Base-by-base conservation (phyloP, 2,113 vertebrate species). In the Equus przewalskii region DNA sequence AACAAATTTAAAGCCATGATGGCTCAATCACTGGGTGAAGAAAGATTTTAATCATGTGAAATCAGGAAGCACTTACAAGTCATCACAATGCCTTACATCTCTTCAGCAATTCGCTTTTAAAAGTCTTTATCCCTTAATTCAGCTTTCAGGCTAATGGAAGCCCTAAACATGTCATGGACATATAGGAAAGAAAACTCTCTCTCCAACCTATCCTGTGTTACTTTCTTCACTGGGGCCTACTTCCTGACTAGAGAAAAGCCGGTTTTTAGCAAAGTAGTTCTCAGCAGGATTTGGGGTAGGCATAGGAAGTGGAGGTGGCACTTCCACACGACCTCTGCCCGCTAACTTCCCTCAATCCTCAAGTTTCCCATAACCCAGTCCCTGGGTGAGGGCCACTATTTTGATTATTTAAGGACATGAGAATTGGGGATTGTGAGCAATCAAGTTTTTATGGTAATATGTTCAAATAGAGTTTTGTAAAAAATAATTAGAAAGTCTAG, bases 1-100 rank as follows among this genome's bases (percentile, higher is more conserved):
- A 96, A 91, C 86, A 94, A 91, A 49, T 93, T 58, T 89, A 97
- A 96, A 95, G n/a, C 36, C 64, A 54, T 13, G 9, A 84, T 64
- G 67, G 24, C 75, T 89, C 69, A 83, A 60, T 76, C 56, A 36
- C 36, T 33, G 10, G 10, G 60, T 30, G 88, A 92, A 91, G 69
- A 60, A 60, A 90, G 21, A 80, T 87, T 91, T 95, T 86, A 89
- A 89, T 92, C 22, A 76, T 62, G 5, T 65, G 83, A 96, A 93
- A 95, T 70, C 73, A 81, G 70, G 87, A 97, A 73, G 46, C 22
- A 72, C 65, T 84, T 84, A 64, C 2, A 88, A 88, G 33, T 64
- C 76, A 49, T 36, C 65, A 92, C 49, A 96, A 56, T 51, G 67
- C n/a, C 33, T 76, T 36, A 33, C 7, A 41, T 97, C 92, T 86